Evolutionary conservation across 1,140 invertebrate genomes (phyloP).

Genomic region (Mactra quadrangularis): DNA sequence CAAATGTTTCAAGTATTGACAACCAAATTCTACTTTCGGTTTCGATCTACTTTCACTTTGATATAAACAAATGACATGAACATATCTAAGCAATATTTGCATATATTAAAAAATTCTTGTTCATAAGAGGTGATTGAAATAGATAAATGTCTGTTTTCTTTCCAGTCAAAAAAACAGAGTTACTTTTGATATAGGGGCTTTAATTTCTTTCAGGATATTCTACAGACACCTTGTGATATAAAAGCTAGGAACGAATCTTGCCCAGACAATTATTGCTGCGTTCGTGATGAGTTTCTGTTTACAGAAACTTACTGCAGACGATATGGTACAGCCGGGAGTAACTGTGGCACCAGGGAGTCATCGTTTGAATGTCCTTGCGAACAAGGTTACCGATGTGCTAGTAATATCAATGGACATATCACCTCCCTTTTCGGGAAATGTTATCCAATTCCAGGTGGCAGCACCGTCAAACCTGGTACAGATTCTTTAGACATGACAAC

Average conservation of each 20-base stretch:
- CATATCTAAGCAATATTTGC: too few relatives aligned
- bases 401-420: slow-evolving; percentile 60
- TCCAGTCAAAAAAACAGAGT: too few relatives aligned
- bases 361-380: slow-evolving; percentile 66
- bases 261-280: slow-evolving; percentile 67
- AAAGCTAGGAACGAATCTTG: slow-evolving; percentile 41
- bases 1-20: too few relatives aligned
- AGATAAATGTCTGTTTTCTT: too few relatives aligned
- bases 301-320: slow-evolving; percentile 66
- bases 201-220: too few relatives aligned
- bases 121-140: too few relatives aligned
- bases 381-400: slow-evolving; percentile 47
- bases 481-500: not conserved
- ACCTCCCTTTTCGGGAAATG: slow-evolving; percentile 67
- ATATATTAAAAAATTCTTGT: too few relatives aligned
- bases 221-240: not conserved
- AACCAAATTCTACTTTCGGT: too few relatives aligned
- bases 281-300: slow-evolving; percentile 69
- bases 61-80: too few relatives aligned
- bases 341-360: slow-evolving; percentile 60
- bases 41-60: too few relatives aligned
- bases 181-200: too few relatives aligned
- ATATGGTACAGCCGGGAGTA: slow-evolving; percentile 47
- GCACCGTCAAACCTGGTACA: not conserved
- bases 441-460: not conserved